phyloP scores from a whole-genome alignment of 2,888 invertebrate species.

The Pheosia tremula region DNA sequence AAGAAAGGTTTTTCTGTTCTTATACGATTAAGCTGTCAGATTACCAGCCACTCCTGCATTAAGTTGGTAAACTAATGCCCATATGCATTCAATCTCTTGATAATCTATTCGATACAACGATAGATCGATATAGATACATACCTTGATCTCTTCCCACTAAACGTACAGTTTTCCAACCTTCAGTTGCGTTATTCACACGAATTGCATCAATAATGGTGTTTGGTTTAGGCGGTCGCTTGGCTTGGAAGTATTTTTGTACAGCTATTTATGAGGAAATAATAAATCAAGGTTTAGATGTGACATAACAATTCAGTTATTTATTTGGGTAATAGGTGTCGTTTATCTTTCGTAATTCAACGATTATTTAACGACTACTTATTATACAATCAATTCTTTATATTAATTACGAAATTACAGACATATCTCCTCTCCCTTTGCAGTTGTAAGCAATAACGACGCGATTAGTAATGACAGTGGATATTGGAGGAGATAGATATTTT shows the following conservation, averaged over 20 bases:
- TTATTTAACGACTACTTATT: too few relatives aligned
- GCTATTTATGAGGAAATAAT: neutral
- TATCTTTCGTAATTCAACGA: too few relatives aligned
- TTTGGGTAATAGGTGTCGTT: neutral
- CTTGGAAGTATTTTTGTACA: neutral
- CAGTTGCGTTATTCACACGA: neutral
- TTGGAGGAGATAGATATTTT: neutral
- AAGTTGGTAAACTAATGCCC: conserved; percentile 12
- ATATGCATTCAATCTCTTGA: conserved; percentile 23
- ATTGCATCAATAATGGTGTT: neutral
- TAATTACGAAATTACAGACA: neutral
- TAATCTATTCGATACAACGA: conserved; percentile 18
- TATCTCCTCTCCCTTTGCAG: neutral
- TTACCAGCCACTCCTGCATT: conserved; percentile 5
- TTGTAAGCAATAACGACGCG: neutral
- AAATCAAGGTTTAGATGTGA: neutral
- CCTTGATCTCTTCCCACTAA: conserved; percentile 10
- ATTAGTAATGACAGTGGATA: neutral
- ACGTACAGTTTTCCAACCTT: conserved; percentile 3
- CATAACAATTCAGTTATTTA: neutral
- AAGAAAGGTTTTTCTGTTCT: neutral
- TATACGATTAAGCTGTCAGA: conserved; percentile 4
- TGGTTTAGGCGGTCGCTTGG: neutral
- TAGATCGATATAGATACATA: conserved; percentile 23
- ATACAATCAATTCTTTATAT: neutral